Evolutionary conservation across 2,888 invertebrate genomes (phyloP).

Genomic region (Slavum lentiscoides): DNA sequence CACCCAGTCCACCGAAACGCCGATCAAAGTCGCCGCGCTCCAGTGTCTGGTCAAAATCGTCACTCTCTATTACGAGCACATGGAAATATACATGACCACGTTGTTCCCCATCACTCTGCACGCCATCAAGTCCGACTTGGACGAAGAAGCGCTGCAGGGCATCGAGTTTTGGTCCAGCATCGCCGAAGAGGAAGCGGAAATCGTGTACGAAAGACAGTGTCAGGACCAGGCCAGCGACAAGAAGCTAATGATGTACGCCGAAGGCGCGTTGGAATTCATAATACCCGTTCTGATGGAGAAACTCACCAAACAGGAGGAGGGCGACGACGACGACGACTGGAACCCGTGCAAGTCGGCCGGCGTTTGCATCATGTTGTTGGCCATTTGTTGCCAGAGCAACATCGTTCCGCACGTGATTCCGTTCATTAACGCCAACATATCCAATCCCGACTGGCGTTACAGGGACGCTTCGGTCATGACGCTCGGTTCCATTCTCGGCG

Average conservation of each 20-base stretch:
- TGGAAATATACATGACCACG: slow-evolving; percentile 99
- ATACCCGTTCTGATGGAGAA: slow-evolving; percentile 93
- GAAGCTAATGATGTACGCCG: slow-evolving; percentile 95
- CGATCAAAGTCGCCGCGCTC: slow-evolving; percentile 93
- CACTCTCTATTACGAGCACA: slow-evolving; percentile 96
- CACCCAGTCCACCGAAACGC: slow-evolving; percentile 88
- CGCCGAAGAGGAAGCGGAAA: slow-evolving; percentile 95
- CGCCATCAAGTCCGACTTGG: slow-evolving; percentile 96
- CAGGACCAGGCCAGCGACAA: slow-evolving; percentile 60
- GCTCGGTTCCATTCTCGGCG: slow-evolving; percentile 86
- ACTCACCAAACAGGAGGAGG: slow-evolving; percentile 93
- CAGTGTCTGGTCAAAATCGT: slow-evolving; percentile 98
- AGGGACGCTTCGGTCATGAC: slow-evolving; percentile 98
- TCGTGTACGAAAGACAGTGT: slow-evolving; percentile 83
- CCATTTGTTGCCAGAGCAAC: slow-evolving; percentile 95
- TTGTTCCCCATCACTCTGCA: slow-evolving; percentile 96
- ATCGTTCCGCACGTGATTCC: slow-evolving; percentile 95
- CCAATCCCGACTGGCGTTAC: slow-evolving; percentile 86
- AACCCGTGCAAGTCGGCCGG: slow-evolving; percentile 99
- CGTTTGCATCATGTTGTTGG: slow-evolving; percentile 95
- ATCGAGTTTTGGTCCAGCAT: slow-evolving; percentile 99
- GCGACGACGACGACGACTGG: slow-evolving; percentile 99
- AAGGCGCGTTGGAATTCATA: slow-evolving; percentile 92
- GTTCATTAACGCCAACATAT: slow-evolving; percentile 93
- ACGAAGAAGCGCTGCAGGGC: slow-evolving; percentile 95